Conservation (phyloP, 2,113 vertebrate species). For the Ceratotherium simum region DNA sequence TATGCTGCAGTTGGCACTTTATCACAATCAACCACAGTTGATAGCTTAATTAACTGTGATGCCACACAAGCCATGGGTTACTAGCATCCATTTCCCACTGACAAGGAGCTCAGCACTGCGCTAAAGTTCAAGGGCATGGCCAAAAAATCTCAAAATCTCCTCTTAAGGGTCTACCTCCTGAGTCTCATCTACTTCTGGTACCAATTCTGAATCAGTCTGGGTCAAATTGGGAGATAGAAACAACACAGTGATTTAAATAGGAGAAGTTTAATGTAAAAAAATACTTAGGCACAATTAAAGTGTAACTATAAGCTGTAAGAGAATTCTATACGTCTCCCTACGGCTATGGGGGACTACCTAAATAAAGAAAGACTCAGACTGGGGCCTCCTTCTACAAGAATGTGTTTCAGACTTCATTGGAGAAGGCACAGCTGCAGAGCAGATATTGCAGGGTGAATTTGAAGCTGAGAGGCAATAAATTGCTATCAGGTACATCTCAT, state of each 20-base stretch:
- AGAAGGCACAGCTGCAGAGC: not conserved
- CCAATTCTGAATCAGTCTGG: not conserved
- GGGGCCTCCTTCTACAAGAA: not conserved
- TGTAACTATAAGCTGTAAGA: not conserved
- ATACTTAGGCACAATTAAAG: not conserved
- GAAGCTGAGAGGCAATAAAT: not conserved
- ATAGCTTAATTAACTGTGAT: conserved; percentile 16
- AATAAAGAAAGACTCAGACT: not conserved
- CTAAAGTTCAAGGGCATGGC: not conserved
- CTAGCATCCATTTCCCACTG: not conserved
- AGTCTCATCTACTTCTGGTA: not conserved
- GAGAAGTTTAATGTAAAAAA: not conserved
- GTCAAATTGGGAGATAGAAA: not conserved
- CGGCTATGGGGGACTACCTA: not conserved
- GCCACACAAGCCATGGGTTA: not conserved
- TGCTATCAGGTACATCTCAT: not conserved
- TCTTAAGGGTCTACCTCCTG: not conserved
- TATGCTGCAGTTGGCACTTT: not conserved
- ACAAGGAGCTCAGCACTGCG: not conserved
- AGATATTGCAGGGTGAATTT: not conserved
- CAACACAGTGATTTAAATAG: not conserved
- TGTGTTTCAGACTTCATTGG: not conserved
- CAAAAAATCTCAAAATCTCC: not conserved
- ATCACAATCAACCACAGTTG: not conserved
- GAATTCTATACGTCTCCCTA: not conserved